phyloP scores from a whole-genome alignment of 2,113 vertebrate genomes.

The Rattus norvegicus region GRCr8 NC_086021.1:76835501-76836000 shows the following conservation, averaged over 20 bases:
- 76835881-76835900: not conserved
- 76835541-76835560: no score
- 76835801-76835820: not conserved
- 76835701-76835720: no score
- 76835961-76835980: not conserved
- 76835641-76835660: no score
- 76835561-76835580: no score
- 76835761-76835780: not conserved
- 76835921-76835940: not conserved
- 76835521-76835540: not conserved
- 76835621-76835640: no score
- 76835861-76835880: not conserved
- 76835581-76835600: no score
- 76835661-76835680: no score
- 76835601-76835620: no score
- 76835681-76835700: no score
- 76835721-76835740: no score
- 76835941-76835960: slow-evolving; percentile 9
- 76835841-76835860: not conserved
- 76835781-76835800: not conserved
- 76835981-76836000: not conserved
- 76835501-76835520: not conserved
- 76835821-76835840: not conserved
- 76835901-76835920: not conserved
- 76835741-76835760: not conserved